These are phyloP conservation scores for Heterotis niloticus DNA, from an alignment of 2,113 vertebrate genomes.

Conservation along the genomic window DNA sequence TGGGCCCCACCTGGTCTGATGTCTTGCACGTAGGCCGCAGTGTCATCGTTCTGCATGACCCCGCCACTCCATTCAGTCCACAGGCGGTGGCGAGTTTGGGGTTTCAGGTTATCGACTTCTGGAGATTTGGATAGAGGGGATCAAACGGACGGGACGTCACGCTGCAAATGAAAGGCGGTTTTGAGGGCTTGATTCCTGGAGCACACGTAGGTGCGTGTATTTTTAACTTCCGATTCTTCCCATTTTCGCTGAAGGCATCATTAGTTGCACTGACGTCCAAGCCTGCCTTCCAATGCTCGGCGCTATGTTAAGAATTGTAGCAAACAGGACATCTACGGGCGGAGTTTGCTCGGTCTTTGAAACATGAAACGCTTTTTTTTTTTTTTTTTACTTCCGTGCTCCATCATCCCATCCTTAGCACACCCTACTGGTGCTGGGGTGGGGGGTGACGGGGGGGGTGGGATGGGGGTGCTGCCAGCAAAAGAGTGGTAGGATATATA, in stretches of 20 bases:
- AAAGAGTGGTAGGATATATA: background rate
- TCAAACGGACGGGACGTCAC: background rate
- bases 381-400: conserved; percentile 6
- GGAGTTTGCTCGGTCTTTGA: conserved; percentile 28
- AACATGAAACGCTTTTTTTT: conserved; percentile 20
- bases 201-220: conserved; percentile 10
- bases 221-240: conserved; percentile 24
- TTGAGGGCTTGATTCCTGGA: background rate
- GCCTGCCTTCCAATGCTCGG: conserved; percentile 20
- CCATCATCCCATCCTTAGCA: conserved; percentile 8
- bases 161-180: conserved; percentile 6
- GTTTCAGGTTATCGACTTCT: background rate
- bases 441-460: background rate
- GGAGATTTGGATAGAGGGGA: background rate
- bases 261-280: conserved; percentile 41
- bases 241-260: conserved; percentile 37
- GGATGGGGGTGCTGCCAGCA: too few relatives aligned
- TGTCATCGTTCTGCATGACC: conserved; percentile 20
- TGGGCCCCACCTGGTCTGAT: conserved; percentile 23
- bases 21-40: background rate
- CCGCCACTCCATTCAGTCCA: background rate
- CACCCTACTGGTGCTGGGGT: background rate
- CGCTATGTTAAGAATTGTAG: conserved; percentile 37
- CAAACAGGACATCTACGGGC: conserved; percentile 37
- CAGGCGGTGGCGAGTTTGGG: background rate